Base-by-base conservation (phyloP, 2,113 vertebrate species). In the Nettapus auritus region DNA sequence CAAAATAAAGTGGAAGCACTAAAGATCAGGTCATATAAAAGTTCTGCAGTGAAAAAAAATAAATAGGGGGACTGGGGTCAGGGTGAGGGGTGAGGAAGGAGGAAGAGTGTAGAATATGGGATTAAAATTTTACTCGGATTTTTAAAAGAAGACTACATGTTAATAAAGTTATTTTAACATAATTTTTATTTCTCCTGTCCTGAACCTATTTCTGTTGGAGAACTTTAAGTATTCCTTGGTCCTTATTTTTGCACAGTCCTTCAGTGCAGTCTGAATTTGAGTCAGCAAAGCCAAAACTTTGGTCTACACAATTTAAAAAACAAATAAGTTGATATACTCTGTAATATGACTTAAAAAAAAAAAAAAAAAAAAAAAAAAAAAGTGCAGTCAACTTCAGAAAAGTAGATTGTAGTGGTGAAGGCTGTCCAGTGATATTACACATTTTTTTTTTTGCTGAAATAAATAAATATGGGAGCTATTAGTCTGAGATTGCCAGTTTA, bases 221-320 rank as follows among this genome's bases (percentile, higher is more conserved):
- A 57, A 13, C 4, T 75, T 71, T 71, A 60, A 64, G 11, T 3
- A 8, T 34, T 69, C 28, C 46, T 80, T 48, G 8, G 42, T 60
- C 8, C 14, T 1, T 10, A 57, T 38, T 73, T 42, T 55, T 50
- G 4, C 26, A 38, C 4, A 33, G 9, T 31, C 8, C 3, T 59
- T 77, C 19, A 73, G 5, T 34, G 67, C 9, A 52, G 3, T 34
- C 33, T 64, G 4, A 52, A 62, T 71, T 52, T 75, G 26, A 79
- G 57, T 76, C 44, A 87, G 9, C 14, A 74, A 82, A 90, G 38
- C 3, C 8, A 74, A 89, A 79, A 1, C 3, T 36, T 82, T 62
- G 36, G 3, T 15, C 10, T 3, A 71, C 3, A 1, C 28, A 78
- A 44, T 2, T 73, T 4, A 53, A 5, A 68, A 68, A 71, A 0